A percentile compares a stretch with the other conserved stretches of the same genome.
Conservation (phyloP, 2,797 vertebrate genomes). For the Heliangelus exortis region DNA sequence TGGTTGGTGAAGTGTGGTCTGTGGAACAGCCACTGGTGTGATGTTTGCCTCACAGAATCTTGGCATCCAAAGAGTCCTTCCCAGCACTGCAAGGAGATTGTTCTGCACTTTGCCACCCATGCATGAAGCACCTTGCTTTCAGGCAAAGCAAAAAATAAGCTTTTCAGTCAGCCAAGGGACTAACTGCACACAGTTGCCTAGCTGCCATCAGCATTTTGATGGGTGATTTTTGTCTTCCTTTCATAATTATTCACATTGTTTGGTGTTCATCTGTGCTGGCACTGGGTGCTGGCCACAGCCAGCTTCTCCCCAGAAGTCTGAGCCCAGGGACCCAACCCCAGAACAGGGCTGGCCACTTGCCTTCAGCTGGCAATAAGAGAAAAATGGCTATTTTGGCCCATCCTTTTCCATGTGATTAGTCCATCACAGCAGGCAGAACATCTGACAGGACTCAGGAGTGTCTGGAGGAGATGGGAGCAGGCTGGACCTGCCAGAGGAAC, state of each 20-base stretch:
- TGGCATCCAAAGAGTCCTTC: background rate
- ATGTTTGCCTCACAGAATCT: background rate
- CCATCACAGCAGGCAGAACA: background rate
- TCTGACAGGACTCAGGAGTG: background rate
- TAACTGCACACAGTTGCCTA: background rate
- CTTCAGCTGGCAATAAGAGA: background rate
- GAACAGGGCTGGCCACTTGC: background rate
- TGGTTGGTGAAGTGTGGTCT: background rate
- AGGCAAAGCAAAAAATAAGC: background rate
- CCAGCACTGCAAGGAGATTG: background rate
- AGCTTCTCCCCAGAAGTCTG: background rate
- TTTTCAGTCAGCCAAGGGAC: background rate
- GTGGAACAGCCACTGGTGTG: background rate
- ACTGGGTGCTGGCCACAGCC: background rate
- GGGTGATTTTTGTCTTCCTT: accelerated
- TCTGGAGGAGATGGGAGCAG: background rate
- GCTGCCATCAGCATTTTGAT: conserved; percentile 15
- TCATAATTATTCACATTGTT: background rate
- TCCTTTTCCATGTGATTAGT: background rate
- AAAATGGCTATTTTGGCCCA: background rate
- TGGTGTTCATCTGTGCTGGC: background rate
- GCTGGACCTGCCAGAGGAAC: background rate
- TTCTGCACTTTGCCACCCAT: background rate
- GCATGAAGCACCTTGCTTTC: background rate
- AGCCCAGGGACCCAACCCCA: background rate